phyloP scores from a whole-genome alignment of 2,113 vertebrate species.

The Chionomys nivalis region DNA sequence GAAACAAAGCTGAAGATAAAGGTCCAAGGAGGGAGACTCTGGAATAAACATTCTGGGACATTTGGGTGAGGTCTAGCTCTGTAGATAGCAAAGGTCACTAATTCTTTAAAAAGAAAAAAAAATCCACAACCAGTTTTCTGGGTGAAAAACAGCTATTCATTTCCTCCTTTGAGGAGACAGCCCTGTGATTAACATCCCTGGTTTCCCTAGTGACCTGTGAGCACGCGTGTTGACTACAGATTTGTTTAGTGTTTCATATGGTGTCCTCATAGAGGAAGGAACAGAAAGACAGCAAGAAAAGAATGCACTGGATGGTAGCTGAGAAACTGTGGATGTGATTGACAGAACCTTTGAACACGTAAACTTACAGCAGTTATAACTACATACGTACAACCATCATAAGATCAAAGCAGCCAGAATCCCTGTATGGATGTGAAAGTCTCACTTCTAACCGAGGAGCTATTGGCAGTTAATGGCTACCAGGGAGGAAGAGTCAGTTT shows the following conservation, averaged over 20 bases:
- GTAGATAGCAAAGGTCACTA: neutral
- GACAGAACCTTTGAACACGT: too few relatives aligned
- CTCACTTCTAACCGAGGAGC: too few relatives aligned
- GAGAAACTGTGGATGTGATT: too few relatives aligned
- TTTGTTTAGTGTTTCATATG: conserved; percentile 4
- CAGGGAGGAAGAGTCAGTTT: neutral
- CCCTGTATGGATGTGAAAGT: neutral
- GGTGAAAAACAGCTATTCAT: neutral
- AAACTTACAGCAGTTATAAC: neutral
- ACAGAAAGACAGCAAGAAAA: neutral
- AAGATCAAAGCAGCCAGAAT: neutral
- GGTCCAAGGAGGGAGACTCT: neutral
- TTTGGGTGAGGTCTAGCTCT: neutral
- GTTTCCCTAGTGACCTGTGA: neutral
- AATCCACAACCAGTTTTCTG: neutral
- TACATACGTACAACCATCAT: neutral
- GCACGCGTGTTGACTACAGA: neutral
- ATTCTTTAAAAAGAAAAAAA: neutral
- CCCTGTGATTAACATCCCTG: neutral
- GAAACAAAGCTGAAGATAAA: neutral
- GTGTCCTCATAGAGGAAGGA: neutral
- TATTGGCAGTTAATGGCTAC: too few relatives aligned
- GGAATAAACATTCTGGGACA: neutral
- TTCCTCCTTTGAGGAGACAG: neutral
- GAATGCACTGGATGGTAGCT: neutral